These are phyloP conservation scores for Dynastes tityus DNA, from an alignment of 2,888 invertebrate species.

Conservation along the genomic window DNA sequence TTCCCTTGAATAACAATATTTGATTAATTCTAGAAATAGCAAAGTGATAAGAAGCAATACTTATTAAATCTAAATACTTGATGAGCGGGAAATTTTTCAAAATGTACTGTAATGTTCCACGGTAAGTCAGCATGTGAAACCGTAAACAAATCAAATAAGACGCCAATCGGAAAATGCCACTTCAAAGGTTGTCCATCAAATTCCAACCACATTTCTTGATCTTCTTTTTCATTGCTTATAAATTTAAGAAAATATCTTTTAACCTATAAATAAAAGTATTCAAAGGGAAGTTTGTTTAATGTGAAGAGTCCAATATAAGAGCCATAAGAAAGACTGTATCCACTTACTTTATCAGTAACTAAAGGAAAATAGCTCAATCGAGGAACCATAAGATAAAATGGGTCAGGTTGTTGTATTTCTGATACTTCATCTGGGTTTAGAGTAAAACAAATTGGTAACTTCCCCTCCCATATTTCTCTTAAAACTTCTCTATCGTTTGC, in stretches of 20 bases:
- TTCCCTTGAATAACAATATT: conserved; percentile 76
- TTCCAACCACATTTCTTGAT: conserved; percentile 95
- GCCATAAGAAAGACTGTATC: background rate
- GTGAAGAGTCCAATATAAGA: too few relatives aligned
- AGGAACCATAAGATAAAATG: conserved; percentile 94
- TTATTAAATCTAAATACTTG: conserved; percentile 90
- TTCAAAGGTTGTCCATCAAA: conserved; percentile 93
- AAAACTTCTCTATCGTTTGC: conserved; percentile 96
- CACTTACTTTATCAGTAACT: conserved; percentile 91
- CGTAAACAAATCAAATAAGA: conserved; percentile 89
- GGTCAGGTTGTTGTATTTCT: conserved; percentile 92
- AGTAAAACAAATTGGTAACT: conserved; percentile 94
- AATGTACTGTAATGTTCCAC: conserved; percentile 95
- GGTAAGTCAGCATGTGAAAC: conserved; percentile 83
- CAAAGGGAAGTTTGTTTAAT: background rate
- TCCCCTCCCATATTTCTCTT: conserved; percentile 96
- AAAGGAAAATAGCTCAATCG: conserved; percentile 95
- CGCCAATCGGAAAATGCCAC: conserved; percentile 91
- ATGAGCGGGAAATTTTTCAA: conserved; percentile 94
- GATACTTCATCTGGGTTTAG: conserved; percentile 91
- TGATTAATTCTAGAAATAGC: conserved; percentile 3
- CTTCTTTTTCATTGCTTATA: conserved; percentile 85
- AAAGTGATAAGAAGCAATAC: conserved; percentile 71
- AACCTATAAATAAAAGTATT: conserved; percentile 74
- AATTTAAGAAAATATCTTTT: conserved; percentile 90